Conservation (phyloP, 1,140 invertebrate species). For the Tachypleus tridentatus region DNA sequence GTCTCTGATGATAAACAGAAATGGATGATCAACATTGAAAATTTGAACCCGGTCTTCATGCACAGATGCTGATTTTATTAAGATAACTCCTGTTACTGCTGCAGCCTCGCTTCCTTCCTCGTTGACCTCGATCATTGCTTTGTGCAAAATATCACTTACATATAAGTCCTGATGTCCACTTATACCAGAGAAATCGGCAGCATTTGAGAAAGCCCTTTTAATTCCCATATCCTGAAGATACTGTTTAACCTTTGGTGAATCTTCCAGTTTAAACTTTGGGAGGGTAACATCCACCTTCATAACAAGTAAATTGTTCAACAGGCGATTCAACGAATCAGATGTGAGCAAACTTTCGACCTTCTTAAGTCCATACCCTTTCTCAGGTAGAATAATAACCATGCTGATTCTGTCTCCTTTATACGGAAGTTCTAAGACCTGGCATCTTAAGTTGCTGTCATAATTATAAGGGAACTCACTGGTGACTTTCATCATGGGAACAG, state of each 20-base stretch:
- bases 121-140: slow-evolving; percentile 47
- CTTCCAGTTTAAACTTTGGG: slow-evolving; percentile 10
- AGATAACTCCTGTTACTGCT: slow-evolving; percentile 42
- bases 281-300: slow-evolving; percentile 15
- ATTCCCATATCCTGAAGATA: background rate
- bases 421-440: slow-evolving; percentile 37
- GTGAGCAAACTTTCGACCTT: slow-evolving; percentile 12
- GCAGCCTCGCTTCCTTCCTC: slow-evolving; percentile 58
- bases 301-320: slow-evolving; percentile 2
- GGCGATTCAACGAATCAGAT: background rate
- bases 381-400: slow-evolving; percentile 31
- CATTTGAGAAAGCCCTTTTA: too few species aligned
- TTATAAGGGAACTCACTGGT: slow-evolving; percentile 44
- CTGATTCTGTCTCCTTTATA: slow-evolving; percentile 41
- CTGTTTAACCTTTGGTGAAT: slow-evolving; percentile 9
- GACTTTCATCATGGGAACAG: slow-evolving; percentile 52
- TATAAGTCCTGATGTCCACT: slow-evolving; percentile 33
- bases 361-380: slow-evolving; percentile 17
- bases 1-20: slow-evolving; percentile 20
- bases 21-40: slow-evolving; percentile 21
- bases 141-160: slow-evolving; percentile 45
- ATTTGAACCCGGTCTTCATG: slow-evolving; percentile 23
- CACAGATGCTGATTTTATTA: slow-evolving; percentile 25
- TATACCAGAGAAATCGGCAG: slow-evolving; percentile 13
- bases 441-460: slow-evolving; percentile 35